These are phyloP conservation scores for Drosophila subquinaria DNA, from an alignment of 2,888 invertebrate genomes.

Conservation along the genomic window DNA sequence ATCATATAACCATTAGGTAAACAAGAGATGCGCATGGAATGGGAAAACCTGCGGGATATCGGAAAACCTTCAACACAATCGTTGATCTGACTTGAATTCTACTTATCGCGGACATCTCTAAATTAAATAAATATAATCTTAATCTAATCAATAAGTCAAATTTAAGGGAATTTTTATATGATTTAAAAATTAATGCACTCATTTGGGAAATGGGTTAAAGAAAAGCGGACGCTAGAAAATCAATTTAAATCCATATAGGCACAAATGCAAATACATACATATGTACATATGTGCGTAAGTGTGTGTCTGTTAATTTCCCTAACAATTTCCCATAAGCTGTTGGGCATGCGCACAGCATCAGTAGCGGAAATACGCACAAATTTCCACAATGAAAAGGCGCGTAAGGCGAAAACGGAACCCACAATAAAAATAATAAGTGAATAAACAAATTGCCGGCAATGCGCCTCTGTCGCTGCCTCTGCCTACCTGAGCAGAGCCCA, in stretches of 20 bases:
- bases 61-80: not conserved
- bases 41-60: not conserved
- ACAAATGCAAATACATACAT: not conserved
- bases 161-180: not conserved
- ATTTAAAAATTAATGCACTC: not conserved
- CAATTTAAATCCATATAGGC: constrained; percentile 53
- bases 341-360: constrained; percentile 62
- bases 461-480: not conserved
- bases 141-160: constrained; percentile 3
- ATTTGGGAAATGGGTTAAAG: constrained; percentile 21
- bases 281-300: not conserved
- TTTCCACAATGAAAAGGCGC: constrained; percentile 66
- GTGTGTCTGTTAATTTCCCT: constrained; percentile 55
- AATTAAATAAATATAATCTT: not conserved
- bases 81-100: not conserved
- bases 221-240: constrained; percentile 48
- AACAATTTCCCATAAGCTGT: constrained; percentile 66
- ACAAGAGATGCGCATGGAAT: not conserved
- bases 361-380: constrained; percentile 53
- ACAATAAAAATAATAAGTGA: constrained; percentile 54
- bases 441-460: constrained; percentile 45
- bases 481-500: constrained; percentile 50
- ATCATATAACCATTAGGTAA: not conserved
- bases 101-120: not conserved
- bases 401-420: constrained; percentile 50